Conservation (phyloP, 2,888 invertebrate species). For the Schizotus pectinicornis region DNA sequence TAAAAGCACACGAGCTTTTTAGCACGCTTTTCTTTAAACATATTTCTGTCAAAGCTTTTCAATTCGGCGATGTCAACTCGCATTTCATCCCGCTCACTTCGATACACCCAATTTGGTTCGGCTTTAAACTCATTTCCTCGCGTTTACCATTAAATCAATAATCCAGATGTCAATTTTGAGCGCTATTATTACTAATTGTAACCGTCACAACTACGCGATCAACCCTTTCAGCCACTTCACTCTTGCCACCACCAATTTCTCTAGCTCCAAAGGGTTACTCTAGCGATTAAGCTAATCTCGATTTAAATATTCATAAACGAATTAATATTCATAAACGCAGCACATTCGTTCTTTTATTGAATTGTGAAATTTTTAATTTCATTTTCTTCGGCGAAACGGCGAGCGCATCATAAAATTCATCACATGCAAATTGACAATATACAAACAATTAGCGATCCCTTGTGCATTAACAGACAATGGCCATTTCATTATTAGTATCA, state of each 20-base stretch:
- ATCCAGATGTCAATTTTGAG: slow-evolving; percentile 1
- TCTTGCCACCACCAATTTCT: slow-evolving; percentile 4
- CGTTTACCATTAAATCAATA: slow-evolving; percentile 21
- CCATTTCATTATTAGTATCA: slow-evolving; percentile 57
- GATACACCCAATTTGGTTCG: slow-evolving; percentile 44
- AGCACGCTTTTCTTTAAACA: slow-evolving; percentile 57
- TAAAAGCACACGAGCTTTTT: slow-evolving; percentile 57
- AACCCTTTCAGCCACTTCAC: slow-evolving; percentile 18
- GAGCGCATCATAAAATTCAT: slow-evolving; percentile 50
- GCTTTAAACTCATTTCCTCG: slow-evolving; percentile 16
- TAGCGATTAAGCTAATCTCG: slow-evolving; percentile 6
- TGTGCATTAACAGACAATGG: slow-evolving; percentile 56
- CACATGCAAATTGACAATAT: slow-evolving; percentile 59
- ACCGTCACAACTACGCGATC: slow-evolving; percentile 1
- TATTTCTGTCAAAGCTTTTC: slow-evolving; percentile 58
- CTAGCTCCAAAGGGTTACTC: slow-evolving; percentile 16
- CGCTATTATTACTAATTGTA: slow-evolving; percentile 13
- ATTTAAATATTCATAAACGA: slow-evolving; percentile 27
- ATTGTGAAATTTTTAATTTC: slow-evolving; percentile 44
- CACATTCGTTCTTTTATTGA: slow-evolving; percentile 37
- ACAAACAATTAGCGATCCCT: slow-evolving; percentile 59
- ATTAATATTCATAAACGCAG: slow-evolving; percentile 25
- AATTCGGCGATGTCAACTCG: slow-evolving; percentile 54
- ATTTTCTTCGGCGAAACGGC: slow-evolving; percentile 34
- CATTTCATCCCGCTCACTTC: slow-evolving; percentile 45